Base-by-base conservation (phyloP, 2,888 invertebrate genomes). In the Margaritifera margaritifera region DNA sequence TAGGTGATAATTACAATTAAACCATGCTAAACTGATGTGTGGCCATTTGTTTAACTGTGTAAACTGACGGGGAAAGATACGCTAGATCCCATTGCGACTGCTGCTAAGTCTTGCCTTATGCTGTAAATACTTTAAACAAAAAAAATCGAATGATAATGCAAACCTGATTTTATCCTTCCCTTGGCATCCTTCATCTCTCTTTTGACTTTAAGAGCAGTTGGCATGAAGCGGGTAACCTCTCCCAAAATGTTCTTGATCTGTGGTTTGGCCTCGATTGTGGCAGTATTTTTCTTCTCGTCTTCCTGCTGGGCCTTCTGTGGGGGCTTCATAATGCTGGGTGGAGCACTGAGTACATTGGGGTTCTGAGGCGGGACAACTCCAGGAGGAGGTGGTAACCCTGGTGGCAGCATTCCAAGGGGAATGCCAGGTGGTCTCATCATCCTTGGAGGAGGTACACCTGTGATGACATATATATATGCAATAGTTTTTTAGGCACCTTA, bases 251-350 rank as follows among this genome's bases (percentile, higher is more conserved):
- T 90, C 78, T 90, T 93, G 78, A 99, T 97, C 91, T 98, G 98
- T 0, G 99, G 98, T 88, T 98, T 98, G 0, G 98, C 99, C 82
- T 96, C 95, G 80, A 98, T 98, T 0, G 96, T 98, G 24, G 95
- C 94, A 56, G 85, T 82, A 51, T 82, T 86, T 68, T 87, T 85
- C 74, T 88, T 84, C 42, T 85, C 82, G 8, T 82, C 85, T 31
- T 84, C 85, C 42, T 42, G 52, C 24, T 69, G 69, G 20, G 71
- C 69, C 68, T 84, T 83, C 72, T 80, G 85, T 51, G 89, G 87
- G 73, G 94, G 92, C 77, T 93, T 93, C 83, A 95, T 94, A 51
- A 95, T 92, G 86, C 95, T 95, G 20, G 95, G 95, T 0, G 94
- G 95, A 1, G 95, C 95, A 18, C 94, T 93, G 27, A 96, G 91